Base-by-base conservation (phyloP, 1,140 invertebrate genomes). In the Drosophila elegans region DNA sequence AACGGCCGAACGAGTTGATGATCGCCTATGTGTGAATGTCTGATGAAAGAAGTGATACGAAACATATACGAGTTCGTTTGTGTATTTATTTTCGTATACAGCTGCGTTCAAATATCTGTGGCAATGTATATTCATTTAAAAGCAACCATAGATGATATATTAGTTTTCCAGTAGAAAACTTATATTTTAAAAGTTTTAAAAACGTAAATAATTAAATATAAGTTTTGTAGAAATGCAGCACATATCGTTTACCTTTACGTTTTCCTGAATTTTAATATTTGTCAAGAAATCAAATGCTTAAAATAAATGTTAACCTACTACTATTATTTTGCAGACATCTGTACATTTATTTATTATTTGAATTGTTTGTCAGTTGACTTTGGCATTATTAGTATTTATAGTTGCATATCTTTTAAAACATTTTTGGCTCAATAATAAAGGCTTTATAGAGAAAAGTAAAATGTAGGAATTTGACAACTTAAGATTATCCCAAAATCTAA, bases 11-110 rank as follows among this genome's bases (percentile, higher is more conserved):
- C 75, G 71, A 66, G 69, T 72, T 66, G 72, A 66, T 75, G 60
- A 75, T 67, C 61, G 80, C 48, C 44, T 42, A 39, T 59, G 66
- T 77, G 57, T 54, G 57, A 57, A 38, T 69, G 62, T 64, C 61
- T 71, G 69, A 64, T 83, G 79, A 76, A 86, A 88, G 79, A 86
- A 83, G 78, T 88, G 75, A 86, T 86, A 76, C 62, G 79, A 48
- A 54, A 39, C 11, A 72, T 60, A 57, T 61, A 72, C 74, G 55
- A 12, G 55, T 54, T 39, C 34, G 45, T 25, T 38, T 44, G 39
- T 32, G 21, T 21, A 55, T 39, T 13, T 60, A 60, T 71, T 61
- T 57, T 78, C 36, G 32, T 38, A 32, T 39, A 68, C 11, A 16
- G 27, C 48, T 32, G 48, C n/a, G 48, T 13, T 51, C n/a, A 51